Percentiles rank a stretch among this genome's conserved stretches.
phyloP scores from a whole-genome alignment of 2,113 vertebrate genomes.

The Nibea coibor region DNA sequence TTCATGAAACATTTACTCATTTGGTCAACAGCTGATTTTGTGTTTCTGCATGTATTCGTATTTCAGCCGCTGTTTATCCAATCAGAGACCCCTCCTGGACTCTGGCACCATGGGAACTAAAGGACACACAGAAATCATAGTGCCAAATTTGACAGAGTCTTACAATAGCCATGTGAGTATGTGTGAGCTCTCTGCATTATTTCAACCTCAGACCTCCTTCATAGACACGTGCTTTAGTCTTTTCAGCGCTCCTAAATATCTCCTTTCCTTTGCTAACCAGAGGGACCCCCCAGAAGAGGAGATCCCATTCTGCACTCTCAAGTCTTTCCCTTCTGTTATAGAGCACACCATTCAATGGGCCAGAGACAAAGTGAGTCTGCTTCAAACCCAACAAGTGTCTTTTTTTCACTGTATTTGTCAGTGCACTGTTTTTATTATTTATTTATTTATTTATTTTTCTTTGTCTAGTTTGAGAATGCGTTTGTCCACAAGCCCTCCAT shows the following conservation, averaged over 20 bases:
- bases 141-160: constrained; percentile 96
- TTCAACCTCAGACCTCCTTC: not conserved
- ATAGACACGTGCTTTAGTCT: not conserved
- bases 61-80: constrained; percentile 93
- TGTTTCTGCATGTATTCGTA: constrained; percentile 7
- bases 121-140: constrained; percentile 96
- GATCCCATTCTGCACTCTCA: constrained; percentile 98
- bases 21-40: not conserved
- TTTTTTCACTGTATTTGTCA: not conserved
- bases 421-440: not conserved
- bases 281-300: constrained; percentile 98
- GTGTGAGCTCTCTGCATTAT: not conserved
- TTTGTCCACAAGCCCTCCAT: constrained; percentile 95
- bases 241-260: not conserved
- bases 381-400: not conserved
- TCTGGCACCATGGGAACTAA: constrained; percentile 99
- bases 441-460: not conserved
- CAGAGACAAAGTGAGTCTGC: constrained; percentile 91
- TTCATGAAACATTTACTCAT: not conserved
- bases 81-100: constrained; percentile 94
- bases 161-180: constrained; percentile 97
- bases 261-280: constrained; percentile 75
- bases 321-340: constrained; percentile 97
- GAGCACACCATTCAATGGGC: constrained; percentile 99
- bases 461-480: constrained; percentile 93